Evolutionary conservation across 2,888 invertebrate species (phyloP).

Genomic region (Coenonympha arcania): DNA sequence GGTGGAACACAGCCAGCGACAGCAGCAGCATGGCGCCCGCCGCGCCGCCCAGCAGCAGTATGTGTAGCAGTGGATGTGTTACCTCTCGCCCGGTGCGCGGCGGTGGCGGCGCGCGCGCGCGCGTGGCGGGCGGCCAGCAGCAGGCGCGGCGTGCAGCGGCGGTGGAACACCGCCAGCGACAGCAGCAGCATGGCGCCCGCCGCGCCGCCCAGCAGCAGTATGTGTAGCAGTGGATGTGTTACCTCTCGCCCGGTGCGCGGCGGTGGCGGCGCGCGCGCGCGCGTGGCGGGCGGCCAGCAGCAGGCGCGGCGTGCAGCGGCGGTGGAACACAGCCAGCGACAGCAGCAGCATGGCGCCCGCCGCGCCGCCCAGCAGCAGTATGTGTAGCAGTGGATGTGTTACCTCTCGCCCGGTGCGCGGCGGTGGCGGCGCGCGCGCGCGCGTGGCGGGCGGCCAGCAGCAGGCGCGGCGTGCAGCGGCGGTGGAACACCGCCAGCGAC

Average conservation of each 20-base stretch:
- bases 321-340: conserved; percentile 69
- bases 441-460: conserved; percentile 56
- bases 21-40: conserved; percentile 63
- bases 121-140: conserved; percentile 56
- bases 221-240: too few relatives aligned
- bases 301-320: conserved; percentile 58
- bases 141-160: conserved; percentile 58
- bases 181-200: conserved; percentile 63
- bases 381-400: too few relatives aligned
- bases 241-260: conserved; percentile 59
- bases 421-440: conserved; percentile 48
- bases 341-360: conserved; percentile 63
- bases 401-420: conserved; percentile 59
- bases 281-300: conserved; percentile 56
- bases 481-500: conserved; percentile 69
- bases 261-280: conserved; percentile 48
- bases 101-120: conserved; percentile 48
- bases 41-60: conserved; percentile 68
- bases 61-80: not conserved
- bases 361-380: too few relatives aligned
- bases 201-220: too few relatives aligned
- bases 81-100: conserved; percentile 59
- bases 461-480: conserved; percentile 58
- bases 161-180: conserved; percentile 69
- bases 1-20: conserved; percentile 69